phyloP scores from a whole-genome alignment of 2,113 vertebrate species.

The Dipodomys stephensi region DNA sequence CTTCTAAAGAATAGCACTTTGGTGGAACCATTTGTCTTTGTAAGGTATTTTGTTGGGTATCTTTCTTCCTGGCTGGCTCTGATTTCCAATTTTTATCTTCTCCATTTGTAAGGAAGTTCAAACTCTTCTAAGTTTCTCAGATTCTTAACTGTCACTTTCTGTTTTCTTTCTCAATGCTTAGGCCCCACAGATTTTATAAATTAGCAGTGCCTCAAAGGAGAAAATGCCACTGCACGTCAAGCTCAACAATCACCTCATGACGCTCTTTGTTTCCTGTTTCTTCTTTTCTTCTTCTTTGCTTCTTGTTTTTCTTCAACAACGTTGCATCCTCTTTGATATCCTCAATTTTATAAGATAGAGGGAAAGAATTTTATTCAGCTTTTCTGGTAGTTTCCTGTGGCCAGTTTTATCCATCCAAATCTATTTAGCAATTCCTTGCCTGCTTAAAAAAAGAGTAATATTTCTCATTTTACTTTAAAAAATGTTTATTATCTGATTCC shows the following conservation, averaged over 20 bases:
- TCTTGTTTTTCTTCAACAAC: no score
- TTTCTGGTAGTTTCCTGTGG: background rate
- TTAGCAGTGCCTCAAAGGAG: slow-evolving; percentile 9
- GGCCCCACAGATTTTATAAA: background rate
- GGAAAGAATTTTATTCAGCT: background rate
- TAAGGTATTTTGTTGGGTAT: background rate
- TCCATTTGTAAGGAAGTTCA: background rate
- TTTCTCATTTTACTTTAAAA: slow-evolving; percentile 58
- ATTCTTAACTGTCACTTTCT: background rate
- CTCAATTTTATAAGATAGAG: background rate
- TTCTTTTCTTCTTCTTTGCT: no score
- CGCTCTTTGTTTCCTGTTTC: background rate
- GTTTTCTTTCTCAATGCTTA: slow-evolving; percentile 18
- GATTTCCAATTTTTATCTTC: slow-evolving; percentile 12
- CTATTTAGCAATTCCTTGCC: background rate
- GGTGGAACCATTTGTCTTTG: background rate
- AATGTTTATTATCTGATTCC: slow-evolving; percentile 4
- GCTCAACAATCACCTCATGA: background rate
- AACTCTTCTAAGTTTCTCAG: slow-evolving; percentile 18
- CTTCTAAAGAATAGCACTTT: background rate
- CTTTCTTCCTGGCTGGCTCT: background rate
- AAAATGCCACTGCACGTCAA: background rate
- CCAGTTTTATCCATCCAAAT: background rate
- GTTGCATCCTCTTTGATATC: background rate
- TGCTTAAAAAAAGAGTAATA: slow-evolving; percentile 16